These are phyloP conservation scores for Gadus chalcogrammus DNA, from an alignment of 2,113 vertebrate genomes.

Conservation along the genomic window DNA sequence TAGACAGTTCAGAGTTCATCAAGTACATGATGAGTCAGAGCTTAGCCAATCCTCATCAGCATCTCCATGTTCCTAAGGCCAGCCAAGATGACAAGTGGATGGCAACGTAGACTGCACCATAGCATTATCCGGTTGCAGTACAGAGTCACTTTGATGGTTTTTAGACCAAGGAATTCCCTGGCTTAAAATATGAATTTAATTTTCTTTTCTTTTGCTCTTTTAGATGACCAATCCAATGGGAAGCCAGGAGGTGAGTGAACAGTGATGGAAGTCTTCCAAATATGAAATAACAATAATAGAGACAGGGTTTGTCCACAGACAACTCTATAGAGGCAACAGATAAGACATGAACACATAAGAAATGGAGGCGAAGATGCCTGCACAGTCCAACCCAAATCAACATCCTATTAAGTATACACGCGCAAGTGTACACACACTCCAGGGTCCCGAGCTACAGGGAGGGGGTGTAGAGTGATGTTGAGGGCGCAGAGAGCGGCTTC, in stretches of 20 bases:
- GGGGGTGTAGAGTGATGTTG: too few species aligned
- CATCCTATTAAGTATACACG: neutral
- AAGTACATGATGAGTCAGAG: too few species aligned
- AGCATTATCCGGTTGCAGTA: neutral
- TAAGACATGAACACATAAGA: neutral
- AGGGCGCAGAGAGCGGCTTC: too few species aligned
- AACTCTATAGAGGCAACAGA: neutral
- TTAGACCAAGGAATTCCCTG: neutral
- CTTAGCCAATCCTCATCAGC: too few species aligned
- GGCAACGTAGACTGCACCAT: neutral
- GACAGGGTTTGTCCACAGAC: neutral
- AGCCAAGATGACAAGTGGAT: too few species aligned
- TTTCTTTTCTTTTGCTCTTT: conserved; percentile 34
- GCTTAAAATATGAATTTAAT: conserved; percentile 8
- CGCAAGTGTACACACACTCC: too few species aligned
- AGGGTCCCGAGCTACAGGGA: too few species aligned
- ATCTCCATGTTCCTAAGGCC: too few species aligned
- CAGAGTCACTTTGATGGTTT: neutral
- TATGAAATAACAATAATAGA: neutral
- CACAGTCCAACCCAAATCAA: neutral
- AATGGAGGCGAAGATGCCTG: neutral
- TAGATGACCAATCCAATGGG: conserved; percentile 65
- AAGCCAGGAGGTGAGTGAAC: conserved; percentile 71
- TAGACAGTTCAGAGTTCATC: too few species aligned
- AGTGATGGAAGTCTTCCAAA: neutral